Conservation (phyloP, 2,888 invertebrate species). For the Melinaea marsaeus region DNA sequence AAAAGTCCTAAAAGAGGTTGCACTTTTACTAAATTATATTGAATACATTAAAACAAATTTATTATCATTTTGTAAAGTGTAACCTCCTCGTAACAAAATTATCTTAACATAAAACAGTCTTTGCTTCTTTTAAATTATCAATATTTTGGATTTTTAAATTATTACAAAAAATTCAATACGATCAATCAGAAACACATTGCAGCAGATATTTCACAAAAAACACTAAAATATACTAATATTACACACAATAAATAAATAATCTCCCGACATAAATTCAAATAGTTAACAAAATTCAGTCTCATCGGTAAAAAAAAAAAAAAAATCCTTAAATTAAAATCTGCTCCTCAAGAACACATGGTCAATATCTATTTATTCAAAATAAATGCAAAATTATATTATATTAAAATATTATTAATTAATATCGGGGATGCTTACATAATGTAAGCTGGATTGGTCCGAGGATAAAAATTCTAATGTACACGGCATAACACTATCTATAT, state of each 20-base stretch:
- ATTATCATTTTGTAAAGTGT: slow-evolving; percentile 8
- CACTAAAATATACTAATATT: slow-evolving; percentile 23
- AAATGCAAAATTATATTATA: slow-evolving; percentile 45
- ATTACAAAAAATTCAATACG: slow-evolving; percentile 15
- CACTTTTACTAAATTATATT: slow-evolving; percentile 19
- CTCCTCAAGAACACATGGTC: slow-evolving; percentile 53
- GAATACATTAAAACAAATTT: no score
- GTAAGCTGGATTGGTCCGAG: slow-evolving; percentile 20
- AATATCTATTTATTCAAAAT: slow-evolving; percentile 35
- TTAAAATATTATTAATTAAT: slow-evolving; percentile 36
- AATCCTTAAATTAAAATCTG: slow-evolving; percentile 47
- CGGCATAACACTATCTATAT: no score
- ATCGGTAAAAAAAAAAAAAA: slow-evolving; percentile 63
- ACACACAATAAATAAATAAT: slow-evolving; percentile 68
- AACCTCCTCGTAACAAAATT: slow-evolving; percentile 17
- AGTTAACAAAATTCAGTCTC: slow-evolving; percentile 75
- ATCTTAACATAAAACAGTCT: slow-evolving; percentile 54
- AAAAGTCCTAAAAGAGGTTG: slow-evolving; percentile 21
- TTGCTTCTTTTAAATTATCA: slow-evolving; percentile 54
- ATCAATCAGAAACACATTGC: slow-evolving; percentile 15
- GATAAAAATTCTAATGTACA: slow-evolving; percentile 17
- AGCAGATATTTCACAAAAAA: slow-evolving; percentile 21
- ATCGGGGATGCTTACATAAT: slow-evolving; percentile 20
- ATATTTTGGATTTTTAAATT: slow-evolving; percentile 14
- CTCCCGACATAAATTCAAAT: slow-evolving; percentile 57